Evolutionary conservation across 2,888 invertebrate species (phyloP).

Genomic region (Augochlorella aurata): DNA sequence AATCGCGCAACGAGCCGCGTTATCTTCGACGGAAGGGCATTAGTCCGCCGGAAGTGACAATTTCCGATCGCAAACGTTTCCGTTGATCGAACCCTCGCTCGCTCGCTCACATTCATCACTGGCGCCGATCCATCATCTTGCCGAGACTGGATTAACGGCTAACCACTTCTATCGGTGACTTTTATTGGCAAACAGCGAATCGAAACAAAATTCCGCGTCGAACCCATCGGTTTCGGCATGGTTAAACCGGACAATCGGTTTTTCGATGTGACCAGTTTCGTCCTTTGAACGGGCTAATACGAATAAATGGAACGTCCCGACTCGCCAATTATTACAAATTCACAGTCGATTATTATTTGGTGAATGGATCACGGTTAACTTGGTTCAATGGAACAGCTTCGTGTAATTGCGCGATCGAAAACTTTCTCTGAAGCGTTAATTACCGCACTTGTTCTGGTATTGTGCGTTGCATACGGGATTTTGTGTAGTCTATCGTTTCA

Average conservation of each 20-base stretch:
- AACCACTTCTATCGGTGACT: constrained; percentile 49
- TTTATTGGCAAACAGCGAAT: constrained; percentile 39
- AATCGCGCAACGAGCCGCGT: constrained; percentile 45
- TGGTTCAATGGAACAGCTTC: background rate
- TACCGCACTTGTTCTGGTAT: background rate
- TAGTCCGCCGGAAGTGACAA: constrained; percentile 78
- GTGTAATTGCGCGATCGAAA: background rate
- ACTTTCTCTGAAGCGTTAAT: background rate
- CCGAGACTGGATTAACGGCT: constrained; percentile 58
- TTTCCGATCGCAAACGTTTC: constrained; percentile 79
- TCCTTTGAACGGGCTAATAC: background rate
- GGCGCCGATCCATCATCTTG: constrained; percentile 59
- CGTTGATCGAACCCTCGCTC: constrained; percentile 68
- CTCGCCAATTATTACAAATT: background rate
- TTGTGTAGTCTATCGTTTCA: no score
- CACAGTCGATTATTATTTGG: background rate
- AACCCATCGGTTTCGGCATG: background rate
- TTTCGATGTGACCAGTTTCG: background rate
- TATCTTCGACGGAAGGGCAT: constrained; percentile 77
- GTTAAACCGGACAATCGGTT: background rate
- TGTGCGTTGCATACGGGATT: background rate
- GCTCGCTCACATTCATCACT: constrained; percentile 72
- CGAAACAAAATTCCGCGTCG: constrained; percentile 29
- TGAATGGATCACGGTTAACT: background rate
- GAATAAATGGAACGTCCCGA: background rate